Conservation (phyloP, 1,140 invertebrate species). For the Drosophila seguyi region DNA sequence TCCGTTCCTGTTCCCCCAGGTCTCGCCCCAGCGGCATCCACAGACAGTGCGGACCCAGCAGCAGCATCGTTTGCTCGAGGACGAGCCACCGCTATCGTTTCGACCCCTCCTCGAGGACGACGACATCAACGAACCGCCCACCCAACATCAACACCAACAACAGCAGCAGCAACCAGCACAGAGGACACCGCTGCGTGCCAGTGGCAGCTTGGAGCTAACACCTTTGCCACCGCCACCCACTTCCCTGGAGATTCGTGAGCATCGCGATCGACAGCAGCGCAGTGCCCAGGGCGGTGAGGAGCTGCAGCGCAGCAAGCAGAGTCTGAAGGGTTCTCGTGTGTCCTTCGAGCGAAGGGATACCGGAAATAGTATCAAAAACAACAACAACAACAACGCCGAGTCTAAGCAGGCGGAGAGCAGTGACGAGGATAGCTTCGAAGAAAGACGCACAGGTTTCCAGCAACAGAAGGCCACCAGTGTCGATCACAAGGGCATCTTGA, state of each 20-base stretch:
- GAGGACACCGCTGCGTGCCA: constrained; percentile 52
- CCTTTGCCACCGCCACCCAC: constrained; percentile 75
- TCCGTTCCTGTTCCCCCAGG: constrained; percentile 77
- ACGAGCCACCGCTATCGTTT: constrained; percentile 75
- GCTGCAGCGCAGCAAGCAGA: constrained; percentile 78
- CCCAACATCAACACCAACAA: constrained; percentile 17
- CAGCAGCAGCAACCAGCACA: constrained; percentile 15
- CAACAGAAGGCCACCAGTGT: constrained; percentile 83
- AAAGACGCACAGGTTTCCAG: constrained; percentile 78
- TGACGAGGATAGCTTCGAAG: constrained; percentile 84
- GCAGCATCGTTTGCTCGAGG: constrained; percentile 44
- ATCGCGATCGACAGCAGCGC: constrained; percentile 77
- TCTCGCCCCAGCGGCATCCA: constrained; percentile 65
- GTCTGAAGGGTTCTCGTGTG: constrained; percentile 79
- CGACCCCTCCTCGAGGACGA: constrained; percentile 74
- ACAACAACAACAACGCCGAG: constrained; percentile 10
- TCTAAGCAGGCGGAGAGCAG: constrained; percentile 63
- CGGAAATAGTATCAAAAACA: constrained; percentile 15
- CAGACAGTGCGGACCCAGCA: constrained; percentile 50
- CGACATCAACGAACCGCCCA: constrained; percentile 75
- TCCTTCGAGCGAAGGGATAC: constrained; percentile 66
- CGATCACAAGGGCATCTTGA: constrained; percentile 84
- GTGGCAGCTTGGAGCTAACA: constrained; percentile 71
- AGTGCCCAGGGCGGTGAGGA: constrained; percentile 63
- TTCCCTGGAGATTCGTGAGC: constrained; percentile 60